These are phyloP conservation scores for Plumapathes pennacea DNA, from an alignment of 92 coral and sea anemone genomes.

Conservation along the genomic window DNA sequence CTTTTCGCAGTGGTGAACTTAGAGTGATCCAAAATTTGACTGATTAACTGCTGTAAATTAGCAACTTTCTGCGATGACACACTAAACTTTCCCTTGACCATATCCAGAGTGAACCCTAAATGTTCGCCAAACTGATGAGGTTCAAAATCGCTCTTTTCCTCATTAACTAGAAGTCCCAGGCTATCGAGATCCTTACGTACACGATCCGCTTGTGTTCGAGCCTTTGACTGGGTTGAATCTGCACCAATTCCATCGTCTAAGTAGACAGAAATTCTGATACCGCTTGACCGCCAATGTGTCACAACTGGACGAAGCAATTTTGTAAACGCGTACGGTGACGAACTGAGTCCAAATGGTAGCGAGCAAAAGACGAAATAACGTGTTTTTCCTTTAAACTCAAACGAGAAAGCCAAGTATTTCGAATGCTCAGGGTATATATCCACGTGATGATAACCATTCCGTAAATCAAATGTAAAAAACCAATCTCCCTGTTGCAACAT, in stretches of 20 bases:
- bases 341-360: conserved; percentile 27
- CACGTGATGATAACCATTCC: conserved; percentile 59
- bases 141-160: conserved; percentile 33
- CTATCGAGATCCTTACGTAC: conserved; percentile 26
- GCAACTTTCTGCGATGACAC: too few species aligned
- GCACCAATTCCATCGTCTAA: conserved; percentile 53
- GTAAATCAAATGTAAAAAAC: conserved; percentile 30
- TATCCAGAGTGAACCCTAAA: conserved; percentile 37
- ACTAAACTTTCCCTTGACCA: too few species aligned
- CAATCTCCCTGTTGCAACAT: conserved; percentile 17
- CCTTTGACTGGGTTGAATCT: conserved; percentile 17
- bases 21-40: too few species aligned
- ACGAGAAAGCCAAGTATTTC: conserved; percentile 25
- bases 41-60: too few species aligned
- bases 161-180: conserved; percentile 36
- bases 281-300: conserved; percentile 19
- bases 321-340: conserved; percentile 28
- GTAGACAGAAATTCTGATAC: conserved; percentile 28
- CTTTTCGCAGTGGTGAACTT: conserved; percentile 22
- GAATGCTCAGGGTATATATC: conserved; percentile 22
- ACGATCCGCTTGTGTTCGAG: conserved; percentile 1
- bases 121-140: conserved; percentile 40
- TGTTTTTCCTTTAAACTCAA: conserved; percentile 11
- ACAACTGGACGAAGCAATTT: conserved; percentile 21
- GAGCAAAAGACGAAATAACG: conserved; percentile 15